Base-by-base conservation (phyloP, 2,888 invertebrate genomes). In the Kuschelorhynchus macadamiae region DNA sequence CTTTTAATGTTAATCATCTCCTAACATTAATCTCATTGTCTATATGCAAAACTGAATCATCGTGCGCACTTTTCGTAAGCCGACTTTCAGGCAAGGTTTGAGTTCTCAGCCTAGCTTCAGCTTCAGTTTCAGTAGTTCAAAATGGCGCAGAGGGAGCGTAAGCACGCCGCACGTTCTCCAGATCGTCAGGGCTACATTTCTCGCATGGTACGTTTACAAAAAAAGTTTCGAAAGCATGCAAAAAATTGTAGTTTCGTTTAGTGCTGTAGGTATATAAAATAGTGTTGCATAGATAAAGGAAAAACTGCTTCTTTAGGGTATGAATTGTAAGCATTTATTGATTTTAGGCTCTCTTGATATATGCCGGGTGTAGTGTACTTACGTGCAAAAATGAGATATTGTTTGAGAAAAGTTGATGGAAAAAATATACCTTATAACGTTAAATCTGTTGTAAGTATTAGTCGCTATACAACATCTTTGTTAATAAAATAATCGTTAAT, bases 181-280 rank as follows among this genome's bases (percentile, higher is more conserved):
- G 75, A 79, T 74, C 78, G 80, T 41, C 76, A 79, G 66, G 76
- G 71, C 70, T 80, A 81, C 76, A 78, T 78, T 60, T 80, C 79
- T 70, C 79, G 81, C 63, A 81, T 81, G 81, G 81, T 81, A 78
- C 12, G 70, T 70, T 56, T 55, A 47, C 30, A 14, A 55, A 42
- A 44, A 56, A 30, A 55, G 11, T 53, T 42, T 46, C 11, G 53
- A 41, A 33, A n/a, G 47, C 12, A 21, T 14, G 5, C 8, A 33
- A 18, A 41, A 55, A 41, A 41, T 41, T 25, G 5, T 7, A 55
- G 25, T 11, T 7, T 11, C 11, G n/a, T 12, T 25, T n/a, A 25
- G 20, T 17, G 5, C 3, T 14, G 11, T 21, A 25, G 41, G 17
- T 33, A 4, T 21, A 12, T 11, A 20, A 7, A 33, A 16, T n/a